Evolutionary conservation across 2,113 vertebrate genomes (phyloP).

Genomic region (Mellivora capensis): DNA sequence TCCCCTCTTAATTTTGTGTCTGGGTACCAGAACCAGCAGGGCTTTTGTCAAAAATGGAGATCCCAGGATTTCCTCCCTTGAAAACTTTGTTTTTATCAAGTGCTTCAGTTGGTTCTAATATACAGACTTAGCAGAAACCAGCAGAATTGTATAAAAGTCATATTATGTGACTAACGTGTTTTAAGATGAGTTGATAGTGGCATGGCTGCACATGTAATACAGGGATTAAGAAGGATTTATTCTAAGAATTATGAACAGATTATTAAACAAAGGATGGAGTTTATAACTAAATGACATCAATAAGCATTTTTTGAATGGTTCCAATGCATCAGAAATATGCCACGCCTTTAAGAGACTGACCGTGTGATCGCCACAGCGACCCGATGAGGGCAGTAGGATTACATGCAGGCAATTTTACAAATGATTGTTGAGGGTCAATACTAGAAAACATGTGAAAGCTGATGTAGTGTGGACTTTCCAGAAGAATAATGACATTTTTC

Average conservation of each 20-base stretch:
- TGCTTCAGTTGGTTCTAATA: not conserved
- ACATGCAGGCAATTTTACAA: not conserved
- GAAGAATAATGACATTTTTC: not conserved
- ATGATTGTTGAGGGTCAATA: not conserved
- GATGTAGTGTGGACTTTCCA: not conserved
- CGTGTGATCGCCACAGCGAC: not conserved
- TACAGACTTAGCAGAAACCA: not conserved
- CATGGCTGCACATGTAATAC: not conserved
- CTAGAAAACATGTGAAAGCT: not conserved
- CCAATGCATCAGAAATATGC: not conserved
- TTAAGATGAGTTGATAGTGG: not conserved
- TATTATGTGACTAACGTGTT: not conserved
- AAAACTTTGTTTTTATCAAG: not conserved
- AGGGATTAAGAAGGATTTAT: not conserved
- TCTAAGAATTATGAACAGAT: not conserved
- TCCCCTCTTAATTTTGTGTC: not conserved
- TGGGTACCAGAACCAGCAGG: not conserved
- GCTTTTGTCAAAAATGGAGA: not conserved
- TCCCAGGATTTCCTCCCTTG: not conserved
- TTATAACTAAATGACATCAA: not conserved
- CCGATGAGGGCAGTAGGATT: not conserved
- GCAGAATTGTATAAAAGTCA: not conserved
- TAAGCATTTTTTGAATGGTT: not conserved
- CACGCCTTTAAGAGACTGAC: not conserved
- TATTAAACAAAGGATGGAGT: not conserved